Percentiles rank a stretch among this genome's conserved stretches.
Conservation (phyloP, 1,140 invertebrate genomes). For the Rhizoglyphus robini region DNA sequence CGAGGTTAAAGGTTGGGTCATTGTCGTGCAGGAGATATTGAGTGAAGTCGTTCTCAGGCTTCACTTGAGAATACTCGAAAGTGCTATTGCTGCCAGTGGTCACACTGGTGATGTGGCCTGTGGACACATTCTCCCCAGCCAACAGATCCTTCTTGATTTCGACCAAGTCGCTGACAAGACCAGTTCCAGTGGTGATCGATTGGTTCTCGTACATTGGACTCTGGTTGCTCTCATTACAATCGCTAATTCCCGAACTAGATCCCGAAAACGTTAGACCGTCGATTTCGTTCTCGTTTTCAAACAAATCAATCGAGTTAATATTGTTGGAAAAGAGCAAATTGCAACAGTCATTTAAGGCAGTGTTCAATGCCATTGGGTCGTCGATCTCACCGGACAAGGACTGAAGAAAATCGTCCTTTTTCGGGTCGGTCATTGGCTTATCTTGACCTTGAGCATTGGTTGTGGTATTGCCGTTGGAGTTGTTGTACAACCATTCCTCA, state of each 20-base stretch:
- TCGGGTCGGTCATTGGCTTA: neutral
- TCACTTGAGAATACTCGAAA: neutral
- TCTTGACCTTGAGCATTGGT: neutral
- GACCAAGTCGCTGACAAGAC: neutral
- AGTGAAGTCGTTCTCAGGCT: neutral
- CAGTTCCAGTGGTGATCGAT: neutral
- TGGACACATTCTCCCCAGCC: neutral
- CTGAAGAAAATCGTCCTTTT: neutral
- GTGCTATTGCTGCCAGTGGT: neutral
- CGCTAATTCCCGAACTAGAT: neutral
- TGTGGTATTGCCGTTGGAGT: neutral
- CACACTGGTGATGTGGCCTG: neutral
- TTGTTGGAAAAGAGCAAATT: neutral
- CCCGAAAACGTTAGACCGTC: neutral
- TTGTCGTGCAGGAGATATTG: conserved; percentile 13
- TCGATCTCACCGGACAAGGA: neutral
- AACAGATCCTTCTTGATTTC: neutral
- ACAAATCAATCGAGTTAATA: conserved; percentile 8
- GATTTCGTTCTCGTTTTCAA: neutral
- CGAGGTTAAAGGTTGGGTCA: no score
- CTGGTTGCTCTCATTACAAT: conserved; percentile 3
- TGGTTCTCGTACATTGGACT: neutral
- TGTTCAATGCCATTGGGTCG: neutral
- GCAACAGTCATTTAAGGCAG: neutral
- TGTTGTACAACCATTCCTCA: neutral